phyloP scores from a whole-genome alignment of 2,888 invertebrate species.

The Tiphia femorata region DNA sequence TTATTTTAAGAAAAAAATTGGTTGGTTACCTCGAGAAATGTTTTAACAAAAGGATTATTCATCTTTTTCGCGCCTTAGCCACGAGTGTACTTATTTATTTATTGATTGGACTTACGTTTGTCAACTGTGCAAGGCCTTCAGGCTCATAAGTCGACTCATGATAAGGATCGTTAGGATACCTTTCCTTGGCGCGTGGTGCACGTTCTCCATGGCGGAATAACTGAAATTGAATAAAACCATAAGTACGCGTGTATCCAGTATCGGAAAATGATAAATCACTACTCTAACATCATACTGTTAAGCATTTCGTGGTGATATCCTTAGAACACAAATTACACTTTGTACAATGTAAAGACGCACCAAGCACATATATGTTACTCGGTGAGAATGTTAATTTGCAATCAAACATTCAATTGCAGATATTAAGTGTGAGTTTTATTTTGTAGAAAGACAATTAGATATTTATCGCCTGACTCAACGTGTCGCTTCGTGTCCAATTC shows the following conservation, averaged over 20 bases:
- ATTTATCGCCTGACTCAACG: no score
- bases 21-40: no score
- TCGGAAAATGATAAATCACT: not conserved
- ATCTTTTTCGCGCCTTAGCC: no score
- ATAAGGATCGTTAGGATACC: constrained; percentile 71
- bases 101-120: constrained; percentile 65
- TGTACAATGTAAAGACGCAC: not conserved
- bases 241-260: not conserved
- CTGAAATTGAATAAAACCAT: constrained; percentile 64
- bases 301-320: not conserved
- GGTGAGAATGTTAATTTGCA: no score
- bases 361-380: no score
- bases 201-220: constrained; percentile 69
- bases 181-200: constrained; percentile 47
- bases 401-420: no score
- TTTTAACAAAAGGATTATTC: no score
- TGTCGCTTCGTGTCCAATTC: no score
- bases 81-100: not conserved
- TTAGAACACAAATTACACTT: no score
- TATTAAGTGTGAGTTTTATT: no score
- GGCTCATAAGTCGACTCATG: constrained; percentile 69
- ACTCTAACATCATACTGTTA: not conserved
- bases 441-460: no score
- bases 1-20: no score
- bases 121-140: constrained; percentile 72